Conservation (phyloP, 2,888 invertebrate species). For the Eupelmus urozonus region DNA sequence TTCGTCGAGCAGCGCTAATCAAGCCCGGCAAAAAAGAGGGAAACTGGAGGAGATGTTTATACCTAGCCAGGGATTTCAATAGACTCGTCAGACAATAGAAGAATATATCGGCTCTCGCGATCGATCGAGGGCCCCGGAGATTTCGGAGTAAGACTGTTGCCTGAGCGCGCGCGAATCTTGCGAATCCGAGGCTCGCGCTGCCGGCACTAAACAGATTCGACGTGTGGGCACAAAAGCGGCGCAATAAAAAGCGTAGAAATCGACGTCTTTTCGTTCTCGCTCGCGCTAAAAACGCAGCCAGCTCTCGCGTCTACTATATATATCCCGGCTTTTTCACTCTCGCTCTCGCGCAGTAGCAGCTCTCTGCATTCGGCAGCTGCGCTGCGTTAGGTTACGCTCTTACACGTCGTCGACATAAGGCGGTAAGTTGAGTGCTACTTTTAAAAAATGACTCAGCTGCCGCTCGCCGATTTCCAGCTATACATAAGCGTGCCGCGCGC, state of each 20-base stretch:
- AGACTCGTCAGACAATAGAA: background rate
- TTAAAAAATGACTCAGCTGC: constrained; percentile 61
- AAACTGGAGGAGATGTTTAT: background rate
- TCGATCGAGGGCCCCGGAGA: no score
- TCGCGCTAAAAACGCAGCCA: background rate
- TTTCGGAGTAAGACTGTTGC: no score
- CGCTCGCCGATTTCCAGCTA: constrained; percentile 11
- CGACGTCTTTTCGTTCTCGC: background rate
- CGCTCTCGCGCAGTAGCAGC: background rate
- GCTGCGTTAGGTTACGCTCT: constrained; percentile 42
- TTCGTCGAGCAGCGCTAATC: background rate
- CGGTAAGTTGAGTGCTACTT: constrained; percentile 57
- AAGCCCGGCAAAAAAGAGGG: background rate
- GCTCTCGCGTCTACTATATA: background rate
- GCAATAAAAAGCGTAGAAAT: background rate
- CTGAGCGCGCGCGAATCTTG: background rate
- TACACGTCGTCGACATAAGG: constrained; percentile 43
- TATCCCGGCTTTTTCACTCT: background rate
- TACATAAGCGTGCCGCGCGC: no score
- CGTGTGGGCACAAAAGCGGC: background rate
- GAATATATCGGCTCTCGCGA: constrained; percentile 4
- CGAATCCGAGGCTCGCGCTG: background rate
- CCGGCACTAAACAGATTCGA: background rate
- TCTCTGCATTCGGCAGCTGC: constrained; percentile 46
- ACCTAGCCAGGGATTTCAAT: background rate